Evolutionary conservation across 2,113 vertebrate species (phyloP).

Genomic region (Bujurquina vittata): DNA sequence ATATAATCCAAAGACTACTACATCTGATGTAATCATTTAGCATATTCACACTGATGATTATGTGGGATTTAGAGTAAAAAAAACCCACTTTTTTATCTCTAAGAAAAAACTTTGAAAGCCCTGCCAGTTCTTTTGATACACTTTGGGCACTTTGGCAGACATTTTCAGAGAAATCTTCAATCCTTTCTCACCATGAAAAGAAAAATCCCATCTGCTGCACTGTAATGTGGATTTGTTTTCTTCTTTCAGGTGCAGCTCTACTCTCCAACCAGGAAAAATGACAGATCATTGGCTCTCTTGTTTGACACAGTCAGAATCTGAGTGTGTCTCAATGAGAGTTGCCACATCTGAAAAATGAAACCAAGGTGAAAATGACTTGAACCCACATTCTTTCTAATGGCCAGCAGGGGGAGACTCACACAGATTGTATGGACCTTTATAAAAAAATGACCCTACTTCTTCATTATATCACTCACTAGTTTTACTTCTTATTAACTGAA

Average conservation of each 20-base stretch:
- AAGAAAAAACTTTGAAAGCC: not conserved
- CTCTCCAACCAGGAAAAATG: not conserved
- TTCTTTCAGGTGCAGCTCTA: not conserved
- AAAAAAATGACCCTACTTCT: not conserved
- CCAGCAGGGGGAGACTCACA: not conserved
- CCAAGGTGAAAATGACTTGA: not conserved
- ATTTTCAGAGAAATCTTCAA: not conserved
- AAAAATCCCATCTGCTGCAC: not conserved
- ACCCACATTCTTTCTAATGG: not conserved
- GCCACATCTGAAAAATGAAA: not conserved
- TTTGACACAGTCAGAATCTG: not conserved
- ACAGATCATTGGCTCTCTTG: not conserved
- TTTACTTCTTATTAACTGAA: not conserved
- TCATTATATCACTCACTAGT: not conserved
- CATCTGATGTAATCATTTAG: not conserved
- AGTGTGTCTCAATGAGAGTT: not conserved
- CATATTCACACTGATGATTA: not conserved
- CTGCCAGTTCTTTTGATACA: not conserved
- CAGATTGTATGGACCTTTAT: rapidly evolving
- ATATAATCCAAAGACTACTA: not conserved
- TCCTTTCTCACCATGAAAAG: not conserved
- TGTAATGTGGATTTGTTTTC: not conserved
- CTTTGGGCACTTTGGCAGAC: not conserved
- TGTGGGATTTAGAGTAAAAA: not conserved
- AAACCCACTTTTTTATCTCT: not conserved